Conservation (phyloP, 2,797 vertebrate genomes). For the Poecilia gillii region DNA sequence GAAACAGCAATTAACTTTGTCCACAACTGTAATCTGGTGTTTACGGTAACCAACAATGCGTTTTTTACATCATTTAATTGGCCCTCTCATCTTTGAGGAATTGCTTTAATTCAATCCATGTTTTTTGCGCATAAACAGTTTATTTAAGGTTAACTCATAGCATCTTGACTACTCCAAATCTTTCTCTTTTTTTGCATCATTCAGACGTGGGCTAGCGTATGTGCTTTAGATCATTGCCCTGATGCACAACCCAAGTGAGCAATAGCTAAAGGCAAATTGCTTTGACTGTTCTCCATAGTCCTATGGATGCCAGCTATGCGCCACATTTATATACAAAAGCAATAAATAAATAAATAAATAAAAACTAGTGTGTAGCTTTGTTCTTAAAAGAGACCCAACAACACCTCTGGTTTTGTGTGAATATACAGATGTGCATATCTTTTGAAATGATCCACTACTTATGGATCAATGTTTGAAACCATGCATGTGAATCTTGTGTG, state of each 20-base stretch:
- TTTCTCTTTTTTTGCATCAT: neutral
- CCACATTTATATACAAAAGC: neutral
- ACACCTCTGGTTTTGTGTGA: slow-evolving; percentile 44
- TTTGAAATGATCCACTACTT: slow-evolving; percentile 17
- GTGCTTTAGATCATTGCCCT: neutral
- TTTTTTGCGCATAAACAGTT: neutral
- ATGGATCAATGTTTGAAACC: slow-evolving; percentile 32
- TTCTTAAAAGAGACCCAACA: slow-evolving; percentile 36
- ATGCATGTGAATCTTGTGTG: neutral
- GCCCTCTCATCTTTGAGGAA: neutral
- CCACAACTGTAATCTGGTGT: neutral
- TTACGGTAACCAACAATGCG: neutral
- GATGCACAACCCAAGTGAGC: neutral
- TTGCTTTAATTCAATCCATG: neutral
- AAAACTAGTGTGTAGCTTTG: neutral
- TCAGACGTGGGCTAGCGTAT: neutral
- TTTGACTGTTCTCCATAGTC: neutral
- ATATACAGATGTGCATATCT: slow-evolving; percentile 30
- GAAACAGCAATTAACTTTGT: neutral
- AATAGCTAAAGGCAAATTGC: neutral
- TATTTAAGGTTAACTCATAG: neutral
- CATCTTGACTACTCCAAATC: neutral
- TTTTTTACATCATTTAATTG: neutral
- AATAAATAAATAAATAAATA: too few relatives aligned
- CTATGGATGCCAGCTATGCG: neutral